Evolutionary conservation across 2,888 invertebrate species (phyloP).

Genomic region (Epinotia nisella): DNA sequence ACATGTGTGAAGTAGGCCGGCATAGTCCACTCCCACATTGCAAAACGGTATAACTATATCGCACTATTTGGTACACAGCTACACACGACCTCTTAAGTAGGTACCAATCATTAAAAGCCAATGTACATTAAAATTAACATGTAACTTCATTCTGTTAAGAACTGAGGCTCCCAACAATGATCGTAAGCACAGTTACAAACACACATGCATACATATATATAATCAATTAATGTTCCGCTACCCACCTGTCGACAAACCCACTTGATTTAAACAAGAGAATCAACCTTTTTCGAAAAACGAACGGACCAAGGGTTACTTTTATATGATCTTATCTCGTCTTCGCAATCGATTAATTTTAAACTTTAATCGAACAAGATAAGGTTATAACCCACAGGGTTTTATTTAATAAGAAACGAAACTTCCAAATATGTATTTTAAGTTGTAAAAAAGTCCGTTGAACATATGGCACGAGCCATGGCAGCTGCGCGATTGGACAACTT

Average conservation of each 20-base stretch:
- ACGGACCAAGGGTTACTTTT: neutral
- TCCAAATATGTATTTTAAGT: conserved; percentile 7
- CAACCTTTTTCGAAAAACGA: conserved; percentile 39
- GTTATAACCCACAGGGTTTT: neutral
- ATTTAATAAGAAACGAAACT: conserved; percentile 1
- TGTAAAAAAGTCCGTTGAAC: conserved; percentile 51
- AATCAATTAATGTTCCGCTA: conserved; percentile 54
- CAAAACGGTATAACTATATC: neutral
- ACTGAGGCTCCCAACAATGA: neutral
- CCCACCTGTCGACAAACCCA: conserved; percentile 56
- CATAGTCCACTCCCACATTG: neutral
- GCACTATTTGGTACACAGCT: too few relatives aligned
- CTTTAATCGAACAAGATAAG: neutral
- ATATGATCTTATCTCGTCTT: neutral
- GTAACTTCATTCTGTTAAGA: neutral
- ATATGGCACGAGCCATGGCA: conserved; percentile 71
- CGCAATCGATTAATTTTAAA: neutral
- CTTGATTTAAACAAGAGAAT: conserved; percentile 49
- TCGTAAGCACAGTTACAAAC: conserved; percentile 35
- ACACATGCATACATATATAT: conserved; percentile 47
- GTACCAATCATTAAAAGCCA: too few relatives aligned
- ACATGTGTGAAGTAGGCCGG: conserved; percentile 17
- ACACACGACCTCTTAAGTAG: too few relatives aligned
- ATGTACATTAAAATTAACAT: too few relatives aligned
- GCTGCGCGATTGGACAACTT: conserved; percentile 68